Evolutionary conservation across 2,113 vertebrate genomes (phyloP).

Genomic region (Hyaena hyaena): DNA sequence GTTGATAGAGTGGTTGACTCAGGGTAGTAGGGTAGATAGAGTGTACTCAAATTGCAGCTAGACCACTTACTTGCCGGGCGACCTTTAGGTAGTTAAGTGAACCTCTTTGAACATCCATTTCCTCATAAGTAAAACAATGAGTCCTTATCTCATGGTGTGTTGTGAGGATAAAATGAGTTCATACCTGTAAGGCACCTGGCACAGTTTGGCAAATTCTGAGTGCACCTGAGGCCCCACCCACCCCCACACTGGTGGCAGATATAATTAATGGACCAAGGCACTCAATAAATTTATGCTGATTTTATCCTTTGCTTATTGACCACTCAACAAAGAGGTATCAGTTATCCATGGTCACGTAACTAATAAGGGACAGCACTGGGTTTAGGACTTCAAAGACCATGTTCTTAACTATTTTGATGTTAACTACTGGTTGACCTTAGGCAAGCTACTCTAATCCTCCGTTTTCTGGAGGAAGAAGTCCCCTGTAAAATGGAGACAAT

Average conservation of each 20-base stretch:
- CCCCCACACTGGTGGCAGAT: background rate
- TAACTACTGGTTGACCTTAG: background rate
- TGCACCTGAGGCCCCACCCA: background rate
- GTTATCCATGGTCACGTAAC: background rate
- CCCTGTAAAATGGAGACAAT: background rate
- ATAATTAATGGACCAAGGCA: background rate
- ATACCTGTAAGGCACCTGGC: background rate
- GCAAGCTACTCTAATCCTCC: background rate
- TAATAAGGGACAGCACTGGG: background rate
- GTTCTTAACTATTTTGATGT: background rate
- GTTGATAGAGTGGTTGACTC: background rate
- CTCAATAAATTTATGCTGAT: background rate
- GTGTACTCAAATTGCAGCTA: background rate
- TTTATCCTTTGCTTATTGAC: background rate
- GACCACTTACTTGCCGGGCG: background rate
- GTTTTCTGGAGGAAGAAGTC: background rate
- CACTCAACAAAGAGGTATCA: background rate
- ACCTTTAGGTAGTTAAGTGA: background rate
- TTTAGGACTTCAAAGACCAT: background rate
- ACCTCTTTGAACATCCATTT: slow-evolving; percentile 38
- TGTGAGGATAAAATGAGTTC: slow-evolving; percentile 19
- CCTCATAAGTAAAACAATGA: slow-evolving; percentile 11
- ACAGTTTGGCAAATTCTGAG: background rate
- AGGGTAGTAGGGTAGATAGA: background rate
- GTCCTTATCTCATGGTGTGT: background rate